Base-by-base conservation (phyloP, 2,888 invertebrate species). In the Chrysina gloriosa region DNA sequence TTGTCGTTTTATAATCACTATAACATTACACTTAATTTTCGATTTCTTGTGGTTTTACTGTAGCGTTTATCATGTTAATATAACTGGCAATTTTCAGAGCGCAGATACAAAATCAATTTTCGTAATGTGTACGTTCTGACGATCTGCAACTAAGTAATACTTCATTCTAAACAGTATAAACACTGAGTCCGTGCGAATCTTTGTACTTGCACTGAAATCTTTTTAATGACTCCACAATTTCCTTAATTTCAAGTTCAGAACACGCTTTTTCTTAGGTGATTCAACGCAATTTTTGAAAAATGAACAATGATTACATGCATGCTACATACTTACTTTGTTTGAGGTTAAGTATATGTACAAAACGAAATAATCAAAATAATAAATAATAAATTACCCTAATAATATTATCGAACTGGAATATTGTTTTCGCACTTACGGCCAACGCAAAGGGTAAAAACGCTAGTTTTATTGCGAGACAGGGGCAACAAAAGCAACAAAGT, bases 1-100 rank as follows among this genome's bases (percentile, higher is more conserved):
- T 58, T 16, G 27, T 11, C 25, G 27, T 39, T 58, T 58, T 42
- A 3, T 42, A 16, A 36, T 39, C 16, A 2, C 23, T 25, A 42
- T 16, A 61, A 1, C 16, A 61, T 61, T 61, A 27, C 39, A 11
- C 42, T 61, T 61, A 61, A 61, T 25, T 61, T 42, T 42, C 42
- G 42, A 42, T 61, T 27, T 7, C 27, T 42, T 7, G 42, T 9
- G 14, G n/a, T 61, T 61, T 61, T 25, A 29, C 42, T 25, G 14
- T 58, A 25, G 16, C 5, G 23, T 39, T 58, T 25, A 39, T 14
- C 27, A 2, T 5, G 1, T 61, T 16, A 21, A 34, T 36, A 14
- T n/a, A 61, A 52, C 52, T 31, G 23, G 58, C 45, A 25, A 42
- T 61, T 61, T 27, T 42, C 7, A 14, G 11, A 27, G 14, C 27